Conservation (phyloP, 2,888 invertebrate species). For the Fragum whitleyi region DNA sequence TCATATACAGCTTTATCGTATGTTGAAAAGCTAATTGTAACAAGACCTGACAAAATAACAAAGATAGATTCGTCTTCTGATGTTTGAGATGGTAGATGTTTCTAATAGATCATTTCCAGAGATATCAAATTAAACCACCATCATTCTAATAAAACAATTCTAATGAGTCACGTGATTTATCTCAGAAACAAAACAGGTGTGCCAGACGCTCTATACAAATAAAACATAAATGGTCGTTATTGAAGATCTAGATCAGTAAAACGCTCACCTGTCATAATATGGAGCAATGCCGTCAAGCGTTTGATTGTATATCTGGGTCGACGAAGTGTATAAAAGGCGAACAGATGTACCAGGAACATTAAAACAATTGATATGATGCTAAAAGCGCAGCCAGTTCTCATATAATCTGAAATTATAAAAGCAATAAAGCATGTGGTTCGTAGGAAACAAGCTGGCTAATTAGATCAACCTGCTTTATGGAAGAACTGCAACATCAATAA, state of each 20-base stretch:
- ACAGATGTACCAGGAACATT: slow-evolving; percentile 92
- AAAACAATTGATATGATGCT: slow-evolving; percentile 92
- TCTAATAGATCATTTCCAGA: neutral
- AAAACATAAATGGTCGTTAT: slow-evolving; percentile 1
- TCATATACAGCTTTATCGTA: too few species aligned
- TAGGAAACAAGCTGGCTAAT: neutral
- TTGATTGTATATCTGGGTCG: slow-evolving; percentile 96
- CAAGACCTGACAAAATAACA: neutral
- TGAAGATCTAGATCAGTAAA: slow-evolving; percentile 4
- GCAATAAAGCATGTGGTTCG: neutral
- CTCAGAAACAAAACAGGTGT: slow-evolving; percentile 14
- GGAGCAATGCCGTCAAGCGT: slow-evolving; percentile 93
- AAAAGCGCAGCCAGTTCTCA: slow-evolving; percentile 93
- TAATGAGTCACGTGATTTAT: slow-evolving; percentile 9
- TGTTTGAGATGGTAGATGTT: neutral
- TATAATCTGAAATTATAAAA: slow-evolving; percentile 89
- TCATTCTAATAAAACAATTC: neutral
- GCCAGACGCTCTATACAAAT: slow-evolving; percentile 19
- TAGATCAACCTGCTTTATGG: too few species aligned
- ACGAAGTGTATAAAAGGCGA: slow-evolving; percentile 93
- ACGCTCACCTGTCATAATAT: slow-evolving; percentile 91
- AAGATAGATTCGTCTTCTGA: neutral
- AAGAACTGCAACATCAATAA: too few species aligned
- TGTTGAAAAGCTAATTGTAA: neutral
- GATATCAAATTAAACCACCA: neutral